Evolutionary conservation across 53 echinoderm and acorn worm genomes (phyloP).

Genomic region (Paracentrotus lividus): DNA sequence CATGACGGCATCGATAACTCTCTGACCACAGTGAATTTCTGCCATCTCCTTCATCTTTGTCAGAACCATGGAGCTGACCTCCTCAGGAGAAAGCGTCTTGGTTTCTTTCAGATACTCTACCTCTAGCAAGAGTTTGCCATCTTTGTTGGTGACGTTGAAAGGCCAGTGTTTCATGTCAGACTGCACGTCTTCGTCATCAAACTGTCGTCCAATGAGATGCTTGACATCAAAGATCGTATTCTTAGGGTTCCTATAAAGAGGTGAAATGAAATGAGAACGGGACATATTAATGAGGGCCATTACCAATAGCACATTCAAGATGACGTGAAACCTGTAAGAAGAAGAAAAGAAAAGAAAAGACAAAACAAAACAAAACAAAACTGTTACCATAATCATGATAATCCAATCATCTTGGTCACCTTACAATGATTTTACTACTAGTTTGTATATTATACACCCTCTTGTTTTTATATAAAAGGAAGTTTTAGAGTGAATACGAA

Average conservation of each 20-base stretch:
- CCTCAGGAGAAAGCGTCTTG: conserved; percentile 88
- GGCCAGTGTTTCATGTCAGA: conserved; percentile 92
- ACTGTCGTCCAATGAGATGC: conserved; percentile 83
- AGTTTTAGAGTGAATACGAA: too few relatives aligned
- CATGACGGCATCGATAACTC: conserved; percentile 85
- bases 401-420: too few relatives aligned
- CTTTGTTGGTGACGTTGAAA: conserved; percentile 78
- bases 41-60: conserved; percentile 91
- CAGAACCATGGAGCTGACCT: conserved; percentile 92
- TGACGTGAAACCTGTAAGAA: too few relatives aligned
- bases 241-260: conserved; percentile 78
- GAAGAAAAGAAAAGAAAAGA: too few relatives aligned
- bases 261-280: background rate
- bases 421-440: too few relatives aligned
- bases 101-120: conserved; percentile 77
- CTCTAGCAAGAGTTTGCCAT: conserved; percentile 75
- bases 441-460: too few relatives aligned
- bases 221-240: too few relatives aligned
- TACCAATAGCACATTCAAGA: too few relatives aligned
- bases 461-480: too few relatives aligned
- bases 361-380: too few relatives aligned
- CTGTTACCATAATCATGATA: too few relatives aligned
- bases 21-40: conserved; percentile 83
- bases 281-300: too few relatives aligned
- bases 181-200: conserved; percentile 75